Base-by-base conservation (phyloP, 2,888 invertebrate genomes). In the Brachypterus glaber region DNA sequence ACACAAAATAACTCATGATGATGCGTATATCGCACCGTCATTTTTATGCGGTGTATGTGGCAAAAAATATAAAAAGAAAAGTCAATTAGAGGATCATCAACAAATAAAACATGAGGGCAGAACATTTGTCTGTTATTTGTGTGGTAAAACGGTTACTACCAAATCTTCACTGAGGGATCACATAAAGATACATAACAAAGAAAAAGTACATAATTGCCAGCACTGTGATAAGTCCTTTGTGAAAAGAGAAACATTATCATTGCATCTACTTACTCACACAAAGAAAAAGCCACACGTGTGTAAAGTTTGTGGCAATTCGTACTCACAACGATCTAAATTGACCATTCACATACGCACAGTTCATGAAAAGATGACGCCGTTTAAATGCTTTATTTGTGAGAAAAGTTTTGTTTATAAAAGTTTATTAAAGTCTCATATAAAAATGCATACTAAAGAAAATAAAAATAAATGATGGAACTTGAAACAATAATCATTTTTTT, bases 301-400 rank as follows among this genome's bases (percentile, higher is more conserved):
- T 18, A 8, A 15, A 16, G 17, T 37, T 9, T 37, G 37, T 18
- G 67, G 68, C 0, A 25, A 32, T 3, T 16, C 17, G 15, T 32
- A 17, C 18, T 16, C 17, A 17, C 17, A 16, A 7, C 11, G 64
- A 2, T 64, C 66, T 37, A 68, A 66, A 42, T 51, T 70, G 9
- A 52, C 63, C 5, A 62, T 67, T 52, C 71, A 71, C 45, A 52
- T 64, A 35, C 51, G 69, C 5, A 27, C 7, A 5, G n/a, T n/a
- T n/a, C 71, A 71, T 41, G 69, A 68, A 1, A 70, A 70, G 0
- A 69, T 68, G 39, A n/a, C n/a, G n/a, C n/a, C n/a, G n/a, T n/a
- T n/a, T n/a, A n/a, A n/a, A n/a, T 57, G 57, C 39, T 41, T 47
- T n/a, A 46, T 54, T 33, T 57, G 57, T 35, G 43, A 48, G 7